Base-by-base conservation (phyloP, 2,113 vertebrate species). In the Calypte anna region DNA sequence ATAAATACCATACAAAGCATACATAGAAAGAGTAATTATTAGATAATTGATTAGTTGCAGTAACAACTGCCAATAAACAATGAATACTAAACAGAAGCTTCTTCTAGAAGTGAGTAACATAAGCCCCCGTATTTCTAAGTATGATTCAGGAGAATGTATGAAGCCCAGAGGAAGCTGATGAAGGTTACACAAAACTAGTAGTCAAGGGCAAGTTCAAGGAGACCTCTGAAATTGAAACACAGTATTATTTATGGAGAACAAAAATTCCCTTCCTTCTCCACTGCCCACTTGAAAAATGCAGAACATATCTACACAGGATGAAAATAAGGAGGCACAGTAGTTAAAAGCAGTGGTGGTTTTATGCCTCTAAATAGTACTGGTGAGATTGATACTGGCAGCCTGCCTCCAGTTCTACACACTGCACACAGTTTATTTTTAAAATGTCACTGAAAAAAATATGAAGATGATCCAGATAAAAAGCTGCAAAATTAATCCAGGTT, bases 361-460 rank as follows among this genome's bases (percentile, higher is more conserved):
- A 70, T 66, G 36, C 73, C 77, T 93, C 67, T 88, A 93, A 76
- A 73, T 69, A 90, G 25, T 63, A 83, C 59, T 94, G 54, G 18
- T 88, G 79, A 80, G 75, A 90, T 8, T 76, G 63, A 61, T 82
- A 67, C 23, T 79, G 63, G 72, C 36, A 86, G 76, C 57, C 21
- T 73, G 54, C 36, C 50, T 90, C 40, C 54, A 73, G 36, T 67
- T 91, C 70, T 79, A 50, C 67, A 57, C 76, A 53, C 13, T 88
- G 67, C 44, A 61, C 4, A 33, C 8, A 72, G 54, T 25, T 82
- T 6, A 19, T 79, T 88, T 93, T 68, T 50, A 23, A 90, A 79
- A 76, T 38, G 33, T 48, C 72, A n/a, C 18, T 21, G 58, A 40
- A 94, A 88, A 88, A 75, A 63, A 38, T 30, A 1, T 31, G 4